Evolutionary conservation across 1,140 invertebrate species (phyloP).

Genomic region (Drosophila bifasciata): DNA sequence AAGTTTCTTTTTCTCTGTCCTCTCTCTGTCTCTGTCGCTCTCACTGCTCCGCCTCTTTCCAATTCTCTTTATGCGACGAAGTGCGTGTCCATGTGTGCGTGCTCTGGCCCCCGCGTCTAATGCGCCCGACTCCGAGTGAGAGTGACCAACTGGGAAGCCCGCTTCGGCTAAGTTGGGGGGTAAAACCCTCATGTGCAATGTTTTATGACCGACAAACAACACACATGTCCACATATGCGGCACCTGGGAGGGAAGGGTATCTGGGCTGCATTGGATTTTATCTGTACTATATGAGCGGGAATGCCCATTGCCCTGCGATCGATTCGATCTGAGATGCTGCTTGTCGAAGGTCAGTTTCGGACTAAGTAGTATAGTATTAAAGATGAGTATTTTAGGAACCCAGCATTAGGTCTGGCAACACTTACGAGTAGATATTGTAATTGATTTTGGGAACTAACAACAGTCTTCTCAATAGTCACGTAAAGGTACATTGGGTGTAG

Average conservation of each 20-base stretch:
- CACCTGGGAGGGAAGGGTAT: background rate
- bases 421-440: no score
- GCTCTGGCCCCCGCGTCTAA: conserved; percentile 25
- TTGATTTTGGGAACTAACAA: no score
- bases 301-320: no score
- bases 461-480: no score
- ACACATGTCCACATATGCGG: conserved; percentile 1
- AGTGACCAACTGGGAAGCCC: conserved; percentile 24
- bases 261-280: no score
- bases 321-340: background rate
- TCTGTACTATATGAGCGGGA: no score
- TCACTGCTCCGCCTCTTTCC: conserved; percentile 2
- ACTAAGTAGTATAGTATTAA: background rate
- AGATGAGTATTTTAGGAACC: no score
- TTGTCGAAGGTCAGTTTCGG: conserved; percentile 16
- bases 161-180: conserved; percentile 7
- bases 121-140: conserved; percentile 5
- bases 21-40: conserved; percentile 1
- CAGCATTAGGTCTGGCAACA: no score
- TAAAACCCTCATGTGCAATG: conserved; percentile 1
- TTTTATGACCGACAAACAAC: conserved; percentile 13
- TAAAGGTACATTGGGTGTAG: no score
- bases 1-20: conserved; percentile 56
- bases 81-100: conserved; percentile 39
- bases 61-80: conserved; percentile 18